A percentile compares a stretch with the other conserved stretches of the same genome.
phyloP scores from a whole-genome alignment of 92 coral and sea anemone genomes.

The Nematostella vectensis region DNA sequence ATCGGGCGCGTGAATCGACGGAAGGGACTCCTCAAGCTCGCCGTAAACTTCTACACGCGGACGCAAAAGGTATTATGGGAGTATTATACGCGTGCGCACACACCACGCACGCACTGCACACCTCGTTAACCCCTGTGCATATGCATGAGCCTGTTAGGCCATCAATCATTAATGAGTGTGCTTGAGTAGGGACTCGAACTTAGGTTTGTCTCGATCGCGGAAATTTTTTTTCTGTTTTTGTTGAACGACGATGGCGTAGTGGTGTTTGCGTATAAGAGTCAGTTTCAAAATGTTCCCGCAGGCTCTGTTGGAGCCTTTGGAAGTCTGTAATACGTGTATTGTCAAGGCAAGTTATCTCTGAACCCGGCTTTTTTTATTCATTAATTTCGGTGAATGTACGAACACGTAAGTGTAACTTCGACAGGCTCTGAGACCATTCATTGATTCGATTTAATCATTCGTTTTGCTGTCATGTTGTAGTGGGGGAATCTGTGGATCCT shows the following conservation, averaged over 20 bases:
- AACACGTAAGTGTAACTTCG: neutral
- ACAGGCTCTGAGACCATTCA: neutral
- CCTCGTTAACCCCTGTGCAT: conserved; percentile 2
- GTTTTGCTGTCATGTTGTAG: too few species aligned
- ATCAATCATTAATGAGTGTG: conserved; percentile 30
- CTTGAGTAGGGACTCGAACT: neutral
- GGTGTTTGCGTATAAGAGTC: conserved; percentile 8
- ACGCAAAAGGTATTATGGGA: conserved; percentile 96
- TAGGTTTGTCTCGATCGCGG: neutral
- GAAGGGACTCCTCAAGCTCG: conserved; percentile 75
- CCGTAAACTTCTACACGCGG: conserved; percentile 96
- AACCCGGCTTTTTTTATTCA: conserved; percentile 11
- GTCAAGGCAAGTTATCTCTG: conserved; percentile 59
- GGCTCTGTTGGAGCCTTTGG: conserved; percentile 55
- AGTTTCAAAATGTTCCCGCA: conserved; percentile 63
- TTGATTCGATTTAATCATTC: too few species aligned
- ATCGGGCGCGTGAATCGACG: conserved; percentile 87
- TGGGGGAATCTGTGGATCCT: too few species aligned
- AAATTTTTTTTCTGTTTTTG: conserved; percentile 2
- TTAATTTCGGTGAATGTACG: conserved; percentile 19
- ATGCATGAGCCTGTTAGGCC: conserved; percentile 11
- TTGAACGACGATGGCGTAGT: neutral
- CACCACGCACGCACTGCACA: too few species aligned
- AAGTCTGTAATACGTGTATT: conserved; percentile 62
- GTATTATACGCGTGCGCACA: conserved; percentile 8